A percentile compares a stretch with the other conserved stretches of the same genome.
These are phyloP conservation scores for Lagopus muta DNA, from an alignment of 2,113 vertebrate species.

Conservation along the genomic window DNA sequence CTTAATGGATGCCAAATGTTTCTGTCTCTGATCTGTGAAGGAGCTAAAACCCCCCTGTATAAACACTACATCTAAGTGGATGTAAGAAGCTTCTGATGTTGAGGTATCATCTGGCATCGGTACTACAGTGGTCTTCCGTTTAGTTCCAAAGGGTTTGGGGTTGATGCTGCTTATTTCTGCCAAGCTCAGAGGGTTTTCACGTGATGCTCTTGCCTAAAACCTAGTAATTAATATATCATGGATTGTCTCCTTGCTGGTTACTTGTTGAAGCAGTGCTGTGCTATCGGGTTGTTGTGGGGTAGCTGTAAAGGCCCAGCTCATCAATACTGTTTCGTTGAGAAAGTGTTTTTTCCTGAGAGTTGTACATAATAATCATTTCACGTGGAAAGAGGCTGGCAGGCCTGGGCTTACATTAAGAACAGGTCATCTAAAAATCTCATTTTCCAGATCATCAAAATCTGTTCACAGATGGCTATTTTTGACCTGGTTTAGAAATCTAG, in stretches of 20 bases:
- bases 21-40: not conserved
- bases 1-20: not conserved
- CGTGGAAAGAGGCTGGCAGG: not conserved
- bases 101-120: not conserved
- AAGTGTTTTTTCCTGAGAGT: not conserved
- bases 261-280: not conserved
- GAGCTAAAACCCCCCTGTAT: not conserved
- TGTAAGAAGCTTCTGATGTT: not conserved
- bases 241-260: not conserved
- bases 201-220: not conserved
- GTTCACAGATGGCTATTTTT: slow-evolving; percentile 31
- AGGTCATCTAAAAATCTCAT: slow-evolving; percentile 48
- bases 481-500: slow-evolving; percentile 54
- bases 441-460: slow-evolving; percentile 38
- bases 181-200: not conserved
- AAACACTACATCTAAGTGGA: not conserved
- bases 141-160: not conserved
- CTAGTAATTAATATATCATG: not conserved
- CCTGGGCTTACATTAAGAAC: slow-evolving; percentile 46
- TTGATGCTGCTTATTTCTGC: not conserved
- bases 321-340: not conserved
- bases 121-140: not conserved
- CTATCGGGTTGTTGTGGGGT: not conserved
- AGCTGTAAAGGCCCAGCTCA: not conserved
- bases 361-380: not conserved